These are phyloP conservation scores for Lamprologus callipterus DNA, from an alignment of 2,113 vertebrate genomes.

Conservation along the genomic window DNA sequence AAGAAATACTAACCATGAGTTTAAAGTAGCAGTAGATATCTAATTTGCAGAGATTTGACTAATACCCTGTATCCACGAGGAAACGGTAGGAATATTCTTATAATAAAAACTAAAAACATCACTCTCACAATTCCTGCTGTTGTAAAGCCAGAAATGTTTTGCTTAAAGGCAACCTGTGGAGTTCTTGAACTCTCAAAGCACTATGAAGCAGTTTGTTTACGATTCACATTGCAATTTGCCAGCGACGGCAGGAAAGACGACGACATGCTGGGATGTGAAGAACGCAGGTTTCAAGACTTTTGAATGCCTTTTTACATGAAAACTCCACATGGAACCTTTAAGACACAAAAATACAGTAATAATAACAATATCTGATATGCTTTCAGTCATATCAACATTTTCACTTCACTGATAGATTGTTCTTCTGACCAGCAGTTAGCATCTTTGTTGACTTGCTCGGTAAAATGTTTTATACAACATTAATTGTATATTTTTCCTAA, in stretches of 20 bases:
- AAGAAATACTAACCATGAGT: not conserved
- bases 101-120: not conserved
- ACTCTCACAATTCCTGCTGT: not conserved
- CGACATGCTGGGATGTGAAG: not conserved
- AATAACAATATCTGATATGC: not conserved
- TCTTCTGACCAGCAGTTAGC: slow-evolving; percentile 49
- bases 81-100: not conserved
- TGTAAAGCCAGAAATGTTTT: not conserved
- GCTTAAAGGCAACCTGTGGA: not conserved
- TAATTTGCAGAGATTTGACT: not conserved
- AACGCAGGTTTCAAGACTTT: not conserved
- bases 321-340: not conserved
- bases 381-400: not conserved
- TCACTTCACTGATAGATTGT: not conserved
- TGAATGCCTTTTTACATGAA: not conserved
- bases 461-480: not conserved
- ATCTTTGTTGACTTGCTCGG: not conserved
- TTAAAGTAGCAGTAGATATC: not conserved
- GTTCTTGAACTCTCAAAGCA: not conserved
- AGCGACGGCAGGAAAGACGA: not conserved
- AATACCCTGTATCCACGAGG: slow-evolving; percentile 26
- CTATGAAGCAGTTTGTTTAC: not conserved
- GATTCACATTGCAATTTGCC: not conserved
- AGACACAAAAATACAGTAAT: not conserved
- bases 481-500: slow-evolving; percentile 4